These are phyloP conservation scores for Henicopernis longicauda DNA, from an alignment of 2,113 vertebrate genomes.

Conservation along the genomic window DNA sequence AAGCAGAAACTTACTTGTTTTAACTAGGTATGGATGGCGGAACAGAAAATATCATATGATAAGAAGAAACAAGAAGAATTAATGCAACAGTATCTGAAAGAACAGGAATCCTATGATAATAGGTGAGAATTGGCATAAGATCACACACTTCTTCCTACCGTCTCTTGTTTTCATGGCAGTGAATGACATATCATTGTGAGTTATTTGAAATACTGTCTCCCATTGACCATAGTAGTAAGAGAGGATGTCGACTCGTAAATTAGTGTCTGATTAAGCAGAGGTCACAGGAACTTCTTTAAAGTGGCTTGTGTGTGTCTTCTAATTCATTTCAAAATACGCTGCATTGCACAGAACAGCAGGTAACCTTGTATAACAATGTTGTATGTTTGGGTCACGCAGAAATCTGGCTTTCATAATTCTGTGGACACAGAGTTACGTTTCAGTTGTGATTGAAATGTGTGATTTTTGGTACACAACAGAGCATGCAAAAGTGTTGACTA, in stretches of 20 bases:
- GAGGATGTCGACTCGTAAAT: neutral
- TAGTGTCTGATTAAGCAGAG: neutral
- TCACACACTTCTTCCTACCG: neutral
- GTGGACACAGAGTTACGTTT: neutral
- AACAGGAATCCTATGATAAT: conserved; percentile 97
- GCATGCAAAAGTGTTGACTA: rapidly evolving
- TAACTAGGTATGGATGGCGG: conserved; percentile 96
- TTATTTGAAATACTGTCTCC: neutral
- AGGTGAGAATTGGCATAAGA: conserved; percentile 73
- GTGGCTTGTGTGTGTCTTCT: neutral
- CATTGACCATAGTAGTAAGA: neutral
- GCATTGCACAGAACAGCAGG: rapidly evolving
- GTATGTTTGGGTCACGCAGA: neutral
- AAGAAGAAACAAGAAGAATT: conserved; percentile 97
- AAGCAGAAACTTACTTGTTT: neutral
- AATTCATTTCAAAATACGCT: neutral
- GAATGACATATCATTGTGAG: neutral
- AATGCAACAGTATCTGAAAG: conserved; percentile 96
- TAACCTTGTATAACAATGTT: neutral
- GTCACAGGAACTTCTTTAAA: neutral
- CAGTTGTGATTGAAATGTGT: neutral
- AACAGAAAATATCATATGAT: conserved; percentile 96
- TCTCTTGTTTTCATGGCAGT: neutral
- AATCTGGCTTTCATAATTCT: neutral
- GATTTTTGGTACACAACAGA: neutral